Conservation (phyloP, 2,113 vertebrate genomes). For the Salvelinus fontinalis region DNA sequence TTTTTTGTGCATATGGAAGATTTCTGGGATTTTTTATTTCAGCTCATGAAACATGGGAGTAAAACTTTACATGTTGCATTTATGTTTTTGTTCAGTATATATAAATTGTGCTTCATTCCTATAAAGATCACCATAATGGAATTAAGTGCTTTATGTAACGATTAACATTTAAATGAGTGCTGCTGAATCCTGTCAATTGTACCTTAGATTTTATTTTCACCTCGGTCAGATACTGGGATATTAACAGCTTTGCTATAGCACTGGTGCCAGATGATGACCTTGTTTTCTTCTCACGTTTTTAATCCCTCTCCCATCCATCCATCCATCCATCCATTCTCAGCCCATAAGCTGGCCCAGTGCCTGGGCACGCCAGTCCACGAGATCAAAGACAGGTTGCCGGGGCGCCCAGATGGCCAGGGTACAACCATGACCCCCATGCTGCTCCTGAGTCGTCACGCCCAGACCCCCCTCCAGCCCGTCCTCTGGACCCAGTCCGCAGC, state of each 20-base stretch:
- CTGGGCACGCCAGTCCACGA: slow-evolving; percentile 66
- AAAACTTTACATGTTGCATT: no score
- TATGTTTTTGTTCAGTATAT: no score
- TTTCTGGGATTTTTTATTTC: no score
- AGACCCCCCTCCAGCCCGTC: slow-evolving; percentile 75
- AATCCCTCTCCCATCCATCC: slow-evolving; percentile 12
- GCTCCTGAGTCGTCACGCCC: slow-evolving; percentile 74
- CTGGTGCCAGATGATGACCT: not conserved
- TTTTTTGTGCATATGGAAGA: no score
- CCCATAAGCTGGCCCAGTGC: slow-evolving; percentile 77
- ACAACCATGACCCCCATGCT: slow-evolving; percentile 54
- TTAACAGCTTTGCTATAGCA: not conserved
- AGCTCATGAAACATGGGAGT: no score
- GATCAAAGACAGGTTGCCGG: slow-evolving; percentile 58
- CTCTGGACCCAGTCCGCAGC: slow-evolving; percentile 67
- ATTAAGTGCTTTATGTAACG: not conserved
- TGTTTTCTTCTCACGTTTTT: not conserved
- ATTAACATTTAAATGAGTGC: not conserved
- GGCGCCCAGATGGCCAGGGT: slow-evolving; percentile 26
- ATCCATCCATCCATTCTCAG: slow-evolving; percentile 56
- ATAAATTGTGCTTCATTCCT: not conserved
- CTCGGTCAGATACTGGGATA: not conserved
- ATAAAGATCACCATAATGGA: not conserved
- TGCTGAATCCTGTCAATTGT: not conserved
- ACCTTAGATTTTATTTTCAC: not conserved